A percentile compares a stretch with the other conserved stretches of the same genome.
These are phyloP conservation scores for Noctua pronuba DNA, from an alignment of 2,888 invertebrate species.

Conservation along the genomic window DNA sequence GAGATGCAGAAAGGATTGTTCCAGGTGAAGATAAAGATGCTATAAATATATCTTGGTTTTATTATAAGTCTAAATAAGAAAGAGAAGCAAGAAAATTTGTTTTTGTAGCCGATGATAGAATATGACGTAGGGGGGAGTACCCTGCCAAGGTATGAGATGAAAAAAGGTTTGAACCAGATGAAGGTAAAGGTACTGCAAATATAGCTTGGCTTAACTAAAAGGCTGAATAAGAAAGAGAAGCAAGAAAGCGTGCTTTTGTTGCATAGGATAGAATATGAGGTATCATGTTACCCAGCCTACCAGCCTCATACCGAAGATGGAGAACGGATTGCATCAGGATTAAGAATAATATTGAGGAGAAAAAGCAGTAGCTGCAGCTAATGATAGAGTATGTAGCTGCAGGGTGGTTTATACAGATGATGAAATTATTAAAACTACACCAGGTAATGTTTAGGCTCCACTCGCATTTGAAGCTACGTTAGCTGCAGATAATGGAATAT, in stretches of 20 bases:
- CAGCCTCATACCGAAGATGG: background rate
- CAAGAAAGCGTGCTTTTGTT: background rate
- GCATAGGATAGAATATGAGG: background rate
- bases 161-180: constrained; percentile 2
- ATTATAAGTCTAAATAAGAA: background rate
- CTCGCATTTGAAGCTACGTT: background rate
- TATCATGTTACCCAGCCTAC: background rate
- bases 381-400: background rate
- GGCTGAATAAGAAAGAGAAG: background rate
- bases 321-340: background rate
- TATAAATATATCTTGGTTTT: background rate
- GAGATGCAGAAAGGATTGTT: constrained; percentile 9
- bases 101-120: constrained; percentile 24
- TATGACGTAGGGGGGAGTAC: constrained; percentile 8
- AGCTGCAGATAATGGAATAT: background rate
- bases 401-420: background rate
- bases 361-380: background rate
- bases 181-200: background rate
- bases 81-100: background rate
- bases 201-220: background rate
- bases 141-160: background rate
- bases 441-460: background rate
- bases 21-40: constrained; percentile 1
- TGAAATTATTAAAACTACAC: background rate
- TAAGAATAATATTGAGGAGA: background rate